Evolutionary conservation across 2,888 invertebrate species (phyloP).

Genomic region (Diogma glabrata): DNA sequence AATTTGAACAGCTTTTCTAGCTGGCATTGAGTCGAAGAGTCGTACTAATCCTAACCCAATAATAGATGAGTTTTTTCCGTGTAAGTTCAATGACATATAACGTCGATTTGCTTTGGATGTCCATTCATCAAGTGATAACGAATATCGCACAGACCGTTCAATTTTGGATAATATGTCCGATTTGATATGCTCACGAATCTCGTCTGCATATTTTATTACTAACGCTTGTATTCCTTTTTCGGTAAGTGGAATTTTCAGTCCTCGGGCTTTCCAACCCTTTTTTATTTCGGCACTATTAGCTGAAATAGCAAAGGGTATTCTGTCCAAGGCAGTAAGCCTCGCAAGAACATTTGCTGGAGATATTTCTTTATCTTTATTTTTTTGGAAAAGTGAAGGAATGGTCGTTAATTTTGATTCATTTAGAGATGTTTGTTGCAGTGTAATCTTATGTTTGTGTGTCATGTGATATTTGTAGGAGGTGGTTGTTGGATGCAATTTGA

Average conservation of each 20-base stretch:
- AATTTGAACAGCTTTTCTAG: background rate
- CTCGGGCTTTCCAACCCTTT: background rate
- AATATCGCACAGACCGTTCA: background rate
- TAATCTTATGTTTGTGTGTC: conserved; percentile 7
- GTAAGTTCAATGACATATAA: background rate
- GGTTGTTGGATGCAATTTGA: background rate
- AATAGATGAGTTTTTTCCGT: background rate
- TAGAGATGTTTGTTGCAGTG: background rate
- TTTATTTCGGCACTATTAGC: background rate
- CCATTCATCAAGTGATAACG: background rate
- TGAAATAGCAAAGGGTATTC: background rate
- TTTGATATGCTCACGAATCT: background rate
- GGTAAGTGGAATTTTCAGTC: background rate
- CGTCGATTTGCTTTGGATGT: background rate
- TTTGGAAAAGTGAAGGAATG: background rate
- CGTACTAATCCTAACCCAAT: background rate
- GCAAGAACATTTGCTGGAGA: background rate
- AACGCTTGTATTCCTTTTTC: background rate
- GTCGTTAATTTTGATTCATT: background rate
- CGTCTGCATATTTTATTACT: background rate
- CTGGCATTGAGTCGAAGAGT: background rate
- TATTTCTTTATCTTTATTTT: no score
- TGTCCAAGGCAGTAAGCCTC: background rate
- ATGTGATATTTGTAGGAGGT: conserved; percentile 6
- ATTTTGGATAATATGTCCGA: background rate